Base-by-base conservation (phyloP, 2,888 invertebrate genomes). In the Herminia tarsipennalis region DNA sequence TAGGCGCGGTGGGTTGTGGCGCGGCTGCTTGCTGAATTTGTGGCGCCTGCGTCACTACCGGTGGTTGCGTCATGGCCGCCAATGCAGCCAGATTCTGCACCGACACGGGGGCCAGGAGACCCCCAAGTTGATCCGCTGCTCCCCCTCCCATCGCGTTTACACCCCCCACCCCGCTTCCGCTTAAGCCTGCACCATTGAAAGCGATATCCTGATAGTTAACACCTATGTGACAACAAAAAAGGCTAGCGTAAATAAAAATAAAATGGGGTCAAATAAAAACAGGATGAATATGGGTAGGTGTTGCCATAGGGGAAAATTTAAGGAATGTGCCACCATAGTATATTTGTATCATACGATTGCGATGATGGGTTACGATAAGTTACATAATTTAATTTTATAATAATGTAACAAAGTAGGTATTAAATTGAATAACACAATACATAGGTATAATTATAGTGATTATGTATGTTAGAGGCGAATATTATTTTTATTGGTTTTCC, bases 61-160 rank as follows among this genome's bases (percentile, higher is more conserved):
- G 88, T 18, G 90, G 84, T 67, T 93, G 93, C 60, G 96, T 94
- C 93, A 96, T 96, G 33, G 96, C 96, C 42, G 97, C 97, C 64
- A 98, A 92, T 41, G 98, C 96, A 71, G 98, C 97, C 81, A 98
- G 91, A 92, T 97, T 97, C 93, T 98, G 98, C 92, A 98, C 95
- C 73, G 96, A 96, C 88, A 97, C 95, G 42, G 97, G 96, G 61
- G 95, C 94, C 77, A 95, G 76, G 66, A 98, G 91, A 51, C 97
- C 96, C 70, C 97, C 96, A 76, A 98, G 93, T 88, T 97, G 97
- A 85, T 97, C 98, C 88, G 97, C 94, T 71, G 95, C 95, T 83
- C 96, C 95, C 5, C 65, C 65, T 30, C 65, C 65, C 46, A 65
- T 39, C 3, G 49, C 17, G 20, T 30, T 43, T 8, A 50, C 48